Percentiles rank a stretch among this genome's conserved stretches.
Conservation (phyloP, 2,797 vertebrate genomes). For the Coregonus suidteri region DNA sequence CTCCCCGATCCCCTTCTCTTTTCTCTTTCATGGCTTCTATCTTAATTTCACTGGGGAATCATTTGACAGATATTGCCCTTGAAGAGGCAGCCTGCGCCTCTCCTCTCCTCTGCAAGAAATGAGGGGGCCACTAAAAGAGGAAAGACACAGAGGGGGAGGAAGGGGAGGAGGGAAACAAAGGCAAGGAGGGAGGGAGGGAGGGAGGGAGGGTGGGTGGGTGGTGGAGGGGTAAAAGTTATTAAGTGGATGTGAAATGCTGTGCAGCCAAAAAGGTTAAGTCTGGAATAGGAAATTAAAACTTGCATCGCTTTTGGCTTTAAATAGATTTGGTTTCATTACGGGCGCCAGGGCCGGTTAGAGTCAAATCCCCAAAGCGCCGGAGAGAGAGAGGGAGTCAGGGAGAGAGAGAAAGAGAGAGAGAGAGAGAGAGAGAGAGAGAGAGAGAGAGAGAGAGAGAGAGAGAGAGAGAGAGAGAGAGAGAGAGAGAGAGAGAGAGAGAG, state of each 20-base stretch:
- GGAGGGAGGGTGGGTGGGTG: constrained; percentile 41
- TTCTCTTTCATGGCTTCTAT: constrained; percentile 72
- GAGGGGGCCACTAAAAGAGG: constrained; percentile 38
- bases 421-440: not conserved
- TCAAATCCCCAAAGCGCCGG: constrained; percentile 70
- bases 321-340: constrained; percentile 83
- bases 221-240: constrained; percentile 76
- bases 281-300: constrained; percentile 84
- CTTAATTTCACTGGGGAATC: constrained; percentile 78
- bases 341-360: constrained; percentile 80
- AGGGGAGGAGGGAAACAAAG: no score
- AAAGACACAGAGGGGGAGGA: constrained; percentile 14
- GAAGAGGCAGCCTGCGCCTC: constrained; percentile 70
- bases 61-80: constrained; percentile 80
- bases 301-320: constrained; percentile 82
- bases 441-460: constrained; percentile 19
- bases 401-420: not conserved
- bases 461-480: constrained; percentile 47
- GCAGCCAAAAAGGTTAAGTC: constrained; percentile 80
- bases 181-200: not conserved
- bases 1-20: not conserved
- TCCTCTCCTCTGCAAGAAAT: constrained; percentile 65
- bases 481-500: constrained; percentile 8
- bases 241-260: constrained; percentile 81
- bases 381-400: not conserved